phyloP scores from a whole-genome alignment of 2,888 invertebrate genomes.

The Pachliopta kotzebuea region DNA sequence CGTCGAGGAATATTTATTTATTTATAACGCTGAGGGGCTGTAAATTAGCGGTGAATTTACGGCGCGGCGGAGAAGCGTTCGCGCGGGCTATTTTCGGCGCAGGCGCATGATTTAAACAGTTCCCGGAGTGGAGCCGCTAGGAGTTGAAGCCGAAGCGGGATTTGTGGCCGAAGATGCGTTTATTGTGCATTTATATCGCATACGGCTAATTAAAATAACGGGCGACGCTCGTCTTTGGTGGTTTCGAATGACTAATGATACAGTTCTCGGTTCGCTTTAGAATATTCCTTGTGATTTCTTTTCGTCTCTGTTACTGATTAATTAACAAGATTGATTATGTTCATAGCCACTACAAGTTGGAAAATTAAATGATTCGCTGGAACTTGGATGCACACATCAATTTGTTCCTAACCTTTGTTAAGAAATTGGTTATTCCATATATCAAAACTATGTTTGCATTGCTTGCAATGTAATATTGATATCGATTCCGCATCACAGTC shows the following conservation, averaged over 20 bases:
- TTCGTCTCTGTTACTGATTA: neutral
- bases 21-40: constrained; percentile 76
- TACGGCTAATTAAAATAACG: constrained; percentile 51
- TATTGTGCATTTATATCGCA: constrained; percentile 41
- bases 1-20: constrained; percentile 74
- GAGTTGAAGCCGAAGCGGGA: constrained; percentile 55
- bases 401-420: neutral
- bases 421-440: constrained; percentile 19
- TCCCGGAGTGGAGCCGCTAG: constrained; percentile 50
- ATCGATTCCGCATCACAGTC: constrained; percentile 51
- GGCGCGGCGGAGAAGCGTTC: constrained; percentile 67
- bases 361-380: no score
- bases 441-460: constrained; percentile 24
- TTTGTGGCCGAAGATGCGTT: constrained; percentile 49
- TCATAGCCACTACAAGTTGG: neutral
- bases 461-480: constrained; percentile 36
- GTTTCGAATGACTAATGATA: constrained; percentile 25
- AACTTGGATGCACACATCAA: no score
- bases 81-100: constrained; percentile 71
- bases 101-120: constrained; percentile 72
- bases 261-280: constrained; percentile 21
- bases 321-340: neutral
- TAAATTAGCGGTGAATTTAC: constrained; percentile 80
- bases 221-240: constrained; percentile 33
- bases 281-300: constrained; percentile 6